Conservation (phyloP, 2,797 vertebrate species). For the Oreonectes daqikongensis region DNA sequence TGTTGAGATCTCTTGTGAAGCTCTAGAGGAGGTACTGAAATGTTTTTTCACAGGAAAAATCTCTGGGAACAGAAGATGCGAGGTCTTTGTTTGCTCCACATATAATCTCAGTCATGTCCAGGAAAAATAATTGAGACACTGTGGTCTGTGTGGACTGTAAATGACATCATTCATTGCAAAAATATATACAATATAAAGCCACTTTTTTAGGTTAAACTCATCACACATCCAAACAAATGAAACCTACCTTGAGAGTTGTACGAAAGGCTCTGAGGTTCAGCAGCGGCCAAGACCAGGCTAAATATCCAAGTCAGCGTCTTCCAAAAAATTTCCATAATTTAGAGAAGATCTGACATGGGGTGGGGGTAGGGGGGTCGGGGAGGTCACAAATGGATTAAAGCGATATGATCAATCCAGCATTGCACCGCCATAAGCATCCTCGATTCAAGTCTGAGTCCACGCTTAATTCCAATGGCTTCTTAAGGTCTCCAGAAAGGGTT, state of each 20-base stretch:
- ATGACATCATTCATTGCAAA: conserved; percentile 6
- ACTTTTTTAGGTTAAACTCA: neutral
- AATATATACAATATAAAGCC: neutral
- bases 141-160: neutral
- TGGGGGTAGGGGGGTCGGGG: conserved; percentile 69
- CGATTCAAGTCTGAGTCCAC: conserved; percentile 55
- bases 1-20: neutral
- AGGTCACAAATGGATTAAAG: conserved; percentile 83
- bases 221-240: neutral
- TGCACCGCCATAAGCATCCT: conserved; percentile 75
- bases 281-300: conserved; percentile 93
- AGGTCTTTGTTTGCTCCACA: neutral
- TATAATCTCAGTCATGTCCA: neutral
- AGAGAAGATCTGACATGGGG: conserved; percentile 80
- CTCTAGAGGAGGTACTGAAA: neutral
- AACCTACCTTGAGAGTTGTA: conserved; percentile 96
- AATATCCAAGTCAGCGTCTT: conserved; percentile 98
- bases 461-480: conserved; percentile 74
- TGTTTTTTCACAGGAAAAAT: neutral
- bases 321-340: conserved; percentile 99
- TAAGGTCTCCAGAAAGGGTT: conserved; percentile 75
- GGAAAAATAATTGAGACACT: neutral
- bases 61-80: neutral
- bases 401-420: conserved; percentile 78
- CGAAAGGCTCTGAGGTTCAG: conserved; percentile 89